phyloP scores from a whole-genome alignment of 35 echinoderm and acorn worm species.

The Heliocidaris tuberculata region DNA sequence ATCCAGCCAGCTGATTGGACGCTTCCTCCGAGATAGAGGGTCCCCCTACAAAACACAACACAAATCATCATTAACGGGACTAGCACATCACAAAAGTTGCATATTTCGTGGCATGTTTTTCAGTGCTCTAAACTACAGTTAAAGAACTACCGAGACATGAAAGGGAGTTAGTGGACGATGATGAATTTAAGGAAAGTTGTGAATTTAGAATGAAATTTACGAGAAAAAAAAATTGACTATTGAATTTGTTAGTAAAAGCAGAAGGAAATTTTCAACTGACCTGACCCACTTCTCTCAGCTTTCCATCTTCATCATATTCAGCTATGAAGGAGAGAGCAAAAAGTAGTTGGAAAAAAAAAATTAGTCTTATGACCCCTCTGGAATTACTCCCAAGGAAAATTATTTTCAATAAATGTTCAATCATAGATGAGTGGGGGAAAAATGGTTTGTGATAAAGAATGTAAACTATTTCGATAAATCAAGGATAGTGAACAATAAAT shows the following conservation, averaged over 20 bases:
- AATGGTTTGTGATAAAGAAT: neutral
- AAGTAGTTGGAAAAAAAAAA: neutral
- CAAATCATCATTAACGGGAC: neutral
- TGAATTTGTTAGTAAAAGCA: slow-evolving; percentile 38
- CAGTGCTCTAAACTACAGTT: neutral
- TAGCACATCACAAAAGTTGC: neutral
- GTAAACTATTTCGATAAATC: too few species aligned
- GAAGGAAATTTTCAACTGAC: slow-evolving; percentile 5
- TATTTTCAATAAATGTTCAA: neutral
- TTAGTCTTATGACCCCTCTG: neutral
- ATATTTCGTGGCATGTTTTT: neutral
- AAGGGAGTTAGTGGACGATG: neutral
- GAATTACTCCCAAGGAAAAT: neutral
- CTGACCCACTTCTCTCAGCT: slow-evolving; percentile 50
- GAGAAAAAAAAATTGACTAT: neutral
- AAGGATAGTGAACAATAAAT: too few species aligned
- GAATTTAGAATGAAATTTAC: neutral
- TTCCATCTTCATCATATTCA: slow-evolving; percentile 46
- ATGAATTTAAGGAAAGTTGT: neutral
- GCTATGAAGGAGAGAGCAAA: neutral
- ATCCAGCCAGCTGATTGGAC: slow-evolving; percentile 90
- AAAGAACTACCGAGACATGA: neutral
- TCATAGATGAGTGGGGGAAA: neutral
- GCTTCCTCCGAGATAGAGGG: slow-evolving; percentile 58
- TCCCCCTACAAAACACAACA: slow-evolving; percentile 34